Conservation (phyloP, 30 jellyfish, hydroid and myxozoan species). For the Aurelia aurita complex sp. Pacific region DNA sequence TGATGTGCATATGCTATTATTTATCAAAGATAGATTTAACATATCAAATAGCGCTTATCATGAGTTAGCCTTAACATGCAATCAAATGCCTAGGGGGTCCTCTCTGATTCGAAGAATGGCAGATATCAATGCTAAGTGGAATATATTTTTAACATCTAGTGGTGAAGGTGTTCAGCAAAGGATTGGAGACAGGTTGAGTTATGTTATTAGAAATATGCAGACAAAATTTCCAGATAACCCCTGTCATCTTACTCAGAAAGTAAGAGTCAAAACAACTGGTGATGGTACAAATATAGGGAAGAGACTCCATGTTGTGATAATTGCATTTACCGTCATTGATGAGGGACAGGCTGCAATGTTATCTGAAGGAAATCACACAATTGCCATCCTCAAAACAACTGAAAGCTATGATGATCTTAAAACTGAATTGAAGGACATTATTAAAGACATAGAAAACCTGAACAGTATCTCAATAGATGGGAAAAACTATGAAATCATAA, state of each 20-base stretch:
- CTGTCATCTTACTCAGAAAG: no score
- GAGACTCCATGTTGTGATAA: no score
- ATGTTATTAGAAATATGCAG: no score
- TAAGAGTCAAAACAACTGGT: no score
- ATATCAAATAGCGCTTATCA: slow-evolving; percentile 7
- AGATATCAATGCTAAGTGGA: slow-evolving; percentile 5
- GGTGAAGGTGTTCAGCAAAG: slow-evolving; percentile 23
- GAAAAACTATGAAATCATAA: background rate
- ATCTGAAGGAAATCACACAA: no score
- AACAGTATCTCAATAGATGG: background rate
- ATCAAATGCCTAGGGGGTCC: background rate
- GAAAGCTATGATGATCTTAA: no score
- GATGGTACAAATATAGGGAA: no score
- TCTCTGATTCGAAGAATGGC: background rate
- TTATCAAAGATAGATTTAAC: slow-evolving; percentile 16
- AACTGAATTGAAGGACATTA: no score
- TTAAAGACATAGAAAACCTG: no score
- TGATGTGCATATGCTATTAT: background rate
- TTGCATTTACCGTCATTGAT: no score
- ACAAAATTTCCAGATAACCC: no score
- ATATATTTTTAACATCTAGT: background rate
- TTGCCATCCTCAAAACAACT: no score
- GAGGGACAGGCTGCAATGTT: slow-evolving; percentile 5
- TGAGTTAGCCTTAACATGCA: background rate
- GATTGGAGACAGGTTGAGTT: background rate